Conservation (phyloP, 53 echinoderm and acorn worm species). For the Henricia sp. region DNA sequence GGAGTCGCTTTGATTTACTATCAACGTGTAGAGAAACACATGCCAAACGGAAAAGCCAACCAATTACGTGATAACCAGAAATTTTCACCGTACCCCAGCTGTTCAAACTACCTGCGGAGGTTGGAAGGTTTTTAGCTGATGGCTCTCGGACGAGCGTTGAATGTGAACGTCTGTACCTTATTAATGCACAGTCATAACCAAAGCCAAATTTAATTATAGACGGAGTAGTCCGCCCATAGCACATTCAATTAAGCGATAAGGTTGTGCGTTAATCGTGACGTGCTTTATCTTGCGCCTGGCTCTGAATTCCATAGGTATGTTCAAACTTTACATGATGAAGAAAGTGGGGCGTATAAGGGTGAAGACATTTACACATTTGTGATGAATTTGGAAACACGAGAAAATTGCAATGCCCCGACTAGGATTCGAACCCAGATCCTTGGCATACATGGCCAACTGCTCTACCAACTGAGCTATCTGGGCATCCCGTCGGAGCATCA, state of each 20-base stretch:
- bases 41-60: not conserved
- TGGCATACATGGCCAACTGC: too few relatives aligned
- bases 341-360: too few relatives aligned
- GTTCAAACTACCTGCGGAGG: slow-evolving; percentile 9
- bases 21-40: too few relatives aligned
- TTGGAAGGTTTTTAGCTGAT: not conserved
- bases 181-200: not conserved
- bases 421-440: too few relatives aligned
- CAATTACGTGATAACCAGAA: not conserved
- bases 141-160: not conserved
- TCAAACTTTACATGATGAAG: too few relatives aligned
- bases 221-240: not conserved
- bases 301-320: not conserved
- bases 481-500: too few relatives aligned
- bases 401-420: too few relatives aligned
- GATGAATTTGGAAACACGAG: too few relatives aligned
- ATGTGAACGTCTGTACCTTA: not conserved
- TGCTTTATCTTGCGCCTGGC: not conserved
- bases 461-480: too few relatives aligned
- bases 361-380: too few relatives aligned
- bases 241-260: not conserved
- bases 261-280: too few relatives aligned
- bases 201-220: not conserved
- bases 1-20: too few relatives aligned
- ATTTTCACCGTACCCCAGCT: not conserved